Base-by-base conservation (phyloP, 2,888 invertebrate genomes). In the Panzeria rudis region DNA sequence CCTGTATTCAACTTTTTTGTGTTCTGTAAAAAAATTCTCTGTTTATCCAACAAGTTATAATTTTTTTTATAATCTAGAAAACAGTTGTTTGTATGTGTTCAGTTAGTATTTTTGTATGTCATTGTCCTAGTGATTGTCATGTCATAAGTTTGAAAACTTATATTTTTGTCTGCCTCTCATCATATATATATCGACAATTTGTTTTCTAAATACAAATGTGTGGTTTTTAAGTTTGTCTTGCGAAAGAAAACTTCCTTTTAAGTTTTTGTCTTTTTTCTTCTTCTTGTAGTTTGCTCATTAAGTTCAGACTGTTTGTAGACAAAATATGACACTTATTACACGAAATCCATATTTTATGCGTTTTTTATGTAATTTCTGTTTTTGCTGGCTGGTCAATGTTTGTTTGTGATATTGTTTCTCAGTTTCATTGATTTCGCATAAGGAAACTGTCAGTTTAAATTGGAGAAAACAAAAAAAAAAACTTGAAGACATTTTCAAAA, bases 291-390 rank as follows among this genome's bases (percentile, higher is more conserved):
- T 69, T 44, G 20, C 52, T 73, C 44, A 72, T 61, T 64, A 56
- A 69, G 61, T 56, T 77, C 64, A 85, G 82, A 85, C 85, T 66
- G 82, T 79, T 78, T 75, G 85, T 61, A 85, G 85, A 85, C 85
- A 85, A 79, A 82, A 85, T 85, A 75, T 85, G 85, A 85, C 85
- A 85, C 78, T 82, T 79, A 85, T 85, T 85, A 52, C 54, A 61
- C 64, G 69, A 78, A 73, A 85, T 85, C 72, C 69, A 77, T 44
- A 73, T 81, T 85, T 85, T 83, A 77, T 77, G 29, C 7, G 47
- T n/a, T 72, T 79, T 61, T 72, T 72, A 50, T 61, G 35, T 38
- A 61, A 68, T 62, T 69, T 82, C 32, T 44, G 47, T 61, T 64
- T 66, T 29, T 59, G 52, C 25, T 80, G 54, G 44, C 71, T 79